phyloP scores from a whole-genome alignment of 2,888 invertebrate species.

The Mimas tiliae region DNA sequence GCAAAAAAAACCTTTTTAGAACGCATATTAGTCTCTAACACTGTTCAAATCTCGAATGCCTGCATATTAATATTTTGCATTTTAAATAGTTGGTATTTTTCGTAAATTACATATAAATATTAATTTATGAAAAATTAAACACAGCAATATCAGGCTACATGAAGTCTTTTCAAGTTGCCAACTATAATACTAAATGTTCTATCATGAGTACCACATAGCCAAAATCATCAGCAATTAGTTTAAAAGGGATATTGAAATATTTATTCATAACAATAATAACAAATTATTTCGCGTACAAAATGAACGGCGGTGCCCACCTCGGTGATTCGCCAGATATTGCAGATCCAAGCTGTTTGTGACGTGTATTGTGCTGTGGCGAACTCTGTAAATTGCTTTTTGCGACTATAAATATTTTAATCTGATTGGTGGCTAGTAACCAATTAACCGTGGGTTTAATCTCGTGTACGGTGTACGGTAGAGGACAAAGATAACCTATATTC shows the following conservation, averaged over 20 bases:
- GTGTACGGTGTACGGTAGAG: background rate
- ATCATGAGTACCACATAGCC: no score
- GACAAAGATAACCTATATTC: background rate
- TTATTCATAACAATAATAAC: no score
- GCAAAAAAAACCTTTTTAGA: no score
- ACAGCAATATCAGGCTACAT: no score
- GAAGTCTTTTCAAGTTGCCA: no score
- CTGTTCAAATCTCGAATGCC: no score
- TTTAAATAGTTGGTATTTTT: no score
- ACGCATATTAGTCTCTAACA: no score
- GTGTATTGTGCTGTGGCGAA: conserved; percentile 76
- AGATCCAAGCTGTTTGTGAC: conserved; percentile 74
- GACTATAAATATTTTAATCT: conserved; percentile 82
- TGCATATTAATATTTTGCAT: no score
- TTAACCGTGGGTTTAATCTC: conserved; percentile 71
- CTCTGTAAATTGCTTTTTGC: conserved; percentile 81
- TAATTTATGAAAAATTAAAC: no score
- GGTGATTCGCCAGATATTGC: conserved; percentile 64
- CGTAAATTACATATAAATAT: no score
- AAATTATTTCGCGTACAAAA: conserved; percentile 9
- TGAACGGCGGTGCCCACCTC: conserved; percentile 55
- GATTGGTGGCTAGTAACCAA: conserved; percentile 79
- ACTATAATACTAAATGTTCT: no score
- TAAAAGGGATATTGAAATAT: background rate
- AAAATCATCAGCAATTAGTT: background rate